These are phyloP conservation scores for Okamejei kenojei DNA, from an alignment of 2,797 vertebrate genomes.

Conservation along the genomic window DNA sequence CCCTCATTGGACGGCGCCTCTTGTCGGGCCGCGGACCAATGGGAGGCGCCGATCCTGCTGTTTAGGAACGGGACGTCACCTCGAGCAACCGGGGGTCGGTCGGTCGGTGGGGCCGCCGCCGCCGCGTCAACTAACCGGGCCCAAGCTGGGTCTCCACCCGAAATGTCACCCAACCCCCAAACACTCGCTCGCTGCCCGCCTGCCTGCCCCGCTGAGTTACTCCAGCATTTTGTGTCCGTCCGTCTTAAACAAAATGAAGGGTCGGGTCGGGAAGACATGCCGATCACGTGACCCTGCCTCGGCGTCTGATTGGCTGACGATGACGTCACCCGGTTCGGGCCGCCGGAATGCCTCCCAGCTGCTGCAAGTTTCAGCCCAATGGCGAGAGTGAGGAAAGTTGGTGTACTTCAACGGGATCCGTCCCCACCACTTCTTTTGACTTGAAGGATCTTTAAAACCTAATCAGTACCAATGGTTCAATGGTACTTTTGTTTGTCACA, in stretches of 20 bases:
- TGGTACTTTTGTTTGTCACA: too few relatives aligned
- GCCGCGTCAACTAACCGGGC: background rate
- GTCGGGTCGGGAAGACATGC: background rate
- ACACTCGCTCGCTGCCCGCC: too few relatives aligned
- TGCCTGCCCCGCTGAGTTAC: too few relatives aligned
- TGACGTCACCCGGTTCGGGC: constrained; percentile 3
- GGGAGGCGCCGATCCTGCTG: background rate
- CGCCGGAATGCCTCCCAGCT: background rate
- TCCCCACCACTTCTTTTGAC: background rate
- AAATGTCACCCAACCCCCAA: too few relatives aligned
- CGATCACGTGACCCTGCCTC: background rate
- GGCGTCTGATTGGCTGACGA: background rate
- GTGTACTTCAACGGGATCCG: background rate
- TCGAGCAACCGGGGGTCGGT: background rate
- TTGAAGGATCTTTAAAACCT: too few relatives aligned
- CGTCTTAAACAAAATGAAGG: background rate
- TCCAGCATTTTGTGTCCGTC: too few relatives aligned
- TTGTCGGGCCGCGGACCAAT: background rate
- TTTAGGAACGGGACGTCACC: constrained; percentile 31
- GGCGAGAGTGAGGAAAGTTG: background rate
- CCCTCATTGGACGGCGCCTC: constrained; percentile 1
- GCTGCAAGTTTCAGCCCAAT: background rate
- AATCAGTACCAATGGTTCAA: too few relatives aligned
- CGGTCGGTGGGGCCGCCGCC: background rate
- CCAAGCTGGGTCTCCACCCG: too few relatives aligned